phyloP scores from a whole-genome alignment of 2,113 vertebrate genomes.

The Anseranas semipalmata region DNA sequence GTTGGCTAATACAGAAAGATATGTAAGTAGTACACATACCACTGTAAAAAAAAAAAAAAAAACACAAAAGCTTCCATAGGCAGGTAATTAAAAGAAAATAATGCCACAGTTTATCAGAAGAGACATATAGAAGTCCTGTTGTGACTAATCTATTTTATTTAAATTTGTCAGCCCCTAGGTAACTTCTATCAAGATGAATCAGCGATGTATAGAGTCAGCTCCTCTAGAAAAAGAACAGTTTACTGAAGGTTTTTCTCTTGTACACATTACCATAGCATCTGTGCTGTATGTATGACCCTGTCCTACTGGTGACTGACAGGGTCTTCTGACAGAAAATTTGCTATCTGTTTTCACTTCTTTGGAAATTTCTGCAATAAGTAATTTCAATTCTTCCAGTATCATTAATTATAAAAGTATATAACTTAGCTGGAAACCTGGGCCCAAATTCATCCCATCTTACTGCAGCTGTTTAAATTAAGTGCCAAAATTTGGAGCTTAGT shows the following conservation, averaged over 20 bases:
- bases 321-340: not conserved
- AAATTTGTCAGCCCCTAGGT: constrained; percentile 3
- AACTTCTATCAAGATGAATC: constrained; percentile 20
- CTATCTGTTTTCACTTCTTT: not conserved
- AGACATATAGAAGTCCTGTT: not conserved
- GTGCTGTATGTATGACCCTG: not conserved
- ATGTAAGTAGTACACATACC: not conserved
- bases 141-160: constrained; percentile 23
- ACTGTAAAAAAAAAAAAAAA: not conserved
- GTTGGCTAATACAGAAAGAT: not conserved
- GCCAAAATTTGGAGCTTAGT: not conserved
- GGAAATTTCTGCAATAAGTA: not conserved
- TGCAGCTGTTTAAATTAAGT: not conserved
- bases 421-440: not conserved
- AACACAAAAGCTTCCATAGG: constrained; percentile 2
- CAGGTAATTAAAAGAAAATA: constrained; percentile 27
- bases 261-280: not conserved
- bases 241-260: not conserved
- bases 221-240: not conserved
- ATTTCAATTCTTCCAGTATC: not conserved
- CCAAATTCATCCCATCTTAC: not conserved
- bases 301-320: not conserved
- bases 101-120: not conserved
- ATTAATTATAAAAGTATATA: not conserved
- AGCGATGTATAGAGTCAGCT: not conserved